Conservation (phyloP, 2,888 invertebrate genomes). For the Mactromeris polynyma region DNA sequence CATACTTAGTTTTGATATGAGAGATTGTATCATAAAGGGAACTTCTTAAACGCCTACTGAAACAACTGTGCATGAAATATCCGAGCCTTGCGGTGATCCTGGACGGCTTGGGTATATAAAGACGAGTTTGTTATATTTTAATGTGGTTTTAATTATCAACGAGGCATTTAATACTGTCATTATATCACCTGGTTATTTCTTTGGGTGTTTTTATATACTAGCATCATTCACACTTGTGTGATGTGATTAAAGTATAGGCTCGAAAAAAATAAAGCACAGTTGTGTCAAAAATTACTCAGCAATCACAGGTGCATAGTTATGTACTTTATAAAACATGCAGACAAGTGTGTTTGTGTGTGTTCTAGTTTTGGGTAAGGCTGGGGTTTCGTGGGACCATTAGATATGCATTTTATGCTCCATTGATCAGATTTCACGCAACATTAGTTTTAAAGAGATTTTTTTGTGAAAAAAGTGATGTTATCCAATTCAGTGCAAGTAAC, state of each 20-base stretch:
- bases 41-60: background rate
- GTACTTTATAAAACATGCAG: background rate
- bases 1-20: constrained; percentile 14
- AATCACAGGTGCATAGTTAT: constrained; percentile 11
- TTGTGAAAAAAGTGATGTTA: background rate
- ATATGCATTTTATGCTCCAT: background rate
- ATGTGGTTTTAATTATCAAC: constrained; percentile 7
- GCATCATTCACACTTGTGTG: background rate
- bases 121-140: background rate
- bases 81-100: background rate
- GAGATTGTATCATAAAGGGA: constrained; percentile 13
- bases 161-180: constrained; percentile 3
- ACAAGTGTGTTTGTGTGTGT: background rate
- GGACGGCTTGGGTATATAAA: background rate
- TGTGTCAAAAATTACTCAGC: background rate
- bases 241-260: constrained; percentile 1
- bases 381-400: background rate
- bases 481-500: background rate
- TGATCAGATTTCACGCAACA: constrained; percentile 3
- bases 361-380: background rate
- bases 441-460: constrained; percentile 3
- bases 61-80: background rate
- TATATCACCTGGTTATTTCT: background rate
- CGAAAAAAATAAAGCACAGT: background rate
- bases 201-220: background rate